Evolutionary conservation across 2,797 vertebrate genomes (phyloP).

Genomic region (Emys orbicularis): DNA sequence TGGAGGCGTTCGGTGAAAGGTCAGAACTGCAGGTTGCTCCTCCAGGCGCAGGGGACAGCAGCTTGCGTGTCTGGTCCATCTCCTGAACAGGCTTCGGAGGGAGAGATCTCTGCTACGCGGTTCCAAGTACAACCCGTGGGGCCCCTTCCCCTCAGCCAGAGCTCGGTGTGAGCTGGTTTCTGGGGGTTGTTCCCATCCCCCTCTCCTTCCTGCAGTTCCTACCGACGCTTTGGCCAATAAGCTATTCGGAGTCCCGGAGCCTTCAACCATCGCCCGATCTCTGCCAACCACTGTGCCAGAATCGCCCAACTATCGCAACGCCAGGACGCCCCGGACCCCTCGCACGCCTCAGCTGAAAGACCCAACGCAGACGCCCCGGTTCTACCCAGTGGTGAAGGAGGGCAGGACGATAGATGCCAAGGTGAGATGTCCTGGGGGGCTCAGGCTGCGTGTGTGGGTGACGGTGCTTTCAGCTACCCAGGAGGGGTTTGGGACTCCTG

Average conservation of each 20-base stretch:
- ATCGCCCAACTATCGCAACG: slow-evolving; percentile 94
- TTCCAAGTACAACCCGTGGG: too few species aligned
- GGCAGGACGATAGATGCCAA: slow-evolving; percentile 95
- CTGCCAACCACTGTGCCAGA: slow-evolving; percentile 97
- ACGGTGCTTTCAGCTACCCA: background rate
- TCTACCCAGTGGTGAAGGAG: slow-evolving; percentile 99
- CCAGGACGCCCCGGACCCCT: slow-evolving; percentile 95
- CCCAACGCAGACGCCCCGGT: slow-evolving; percentile 92
- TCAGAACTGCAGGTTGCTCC: background rate
- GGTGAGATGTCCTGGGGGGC: slow-evolving; percentile 76
- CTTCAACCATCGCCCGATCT: slow-evolving; percentile 93
- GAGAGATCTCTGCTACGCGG: background rate
- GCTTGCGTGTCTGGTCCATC: rapidly evolving
- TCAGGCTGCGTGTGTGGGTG: rapidly evolving
- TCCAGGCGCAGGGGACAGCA: background rate
- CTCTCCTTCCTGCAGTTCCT: slow-evolving; percentile 85
- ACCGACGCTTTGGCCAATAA: slow-evolving; percentile 98
- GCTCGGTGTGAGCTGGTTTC: background rate
- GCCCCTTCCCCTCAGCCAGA: background rate
- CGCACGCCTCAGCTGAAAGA: slow-evolving; percentile 96
- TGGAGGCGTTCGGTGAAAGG: background rate
- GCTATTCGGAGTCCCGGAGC: slow-evolving; percentile 95
- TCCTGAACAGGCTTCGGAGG: background rate
- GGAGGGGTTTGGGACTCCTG: background rate
- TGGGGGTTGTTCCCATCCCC: background rate